These are phyloP conservation scores for Catagonus wagneri DNA, from an alignment of 2,113 vertebrate species.

Conservation along the genomic window DNA sequence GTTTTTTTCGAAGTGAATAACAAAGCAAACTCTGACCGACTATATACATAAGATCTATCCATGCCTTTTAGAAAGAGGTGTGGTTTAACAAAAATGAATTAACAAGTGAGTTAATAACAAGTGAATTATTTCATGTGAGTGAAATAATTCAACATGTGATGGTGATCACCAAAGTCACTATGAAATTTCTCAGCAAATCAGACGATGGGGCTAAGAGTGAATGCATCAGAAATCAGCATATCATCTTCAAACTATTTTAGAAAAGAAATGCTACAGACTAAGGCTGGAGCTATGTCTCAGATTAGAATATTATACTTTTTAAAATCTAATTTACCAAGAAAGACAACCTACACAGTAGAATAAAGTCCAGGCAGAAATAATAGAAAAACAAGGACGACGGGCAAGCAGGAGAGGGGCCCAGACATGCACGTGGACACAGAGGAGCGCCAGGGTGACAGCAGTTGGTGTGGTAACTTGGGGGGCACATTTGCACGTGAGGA, in stretches of 20 bases:
- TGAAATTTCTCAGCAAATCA: neutral
- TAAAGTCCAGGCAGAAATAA: slow-evolving; percentile 8
- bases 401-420: neutral
- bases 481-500: neutral
- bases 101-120: too few relatives aligned
- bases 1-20: neutral
- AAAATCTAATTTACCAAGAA: neutral
- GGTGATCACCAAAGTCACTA: neutral
- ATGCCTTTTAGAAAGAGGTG: neutral
- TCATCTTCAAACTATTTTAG: neutral
- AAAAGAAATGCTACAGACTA: neutral
- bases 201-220: neutral
- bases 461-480: neutral
- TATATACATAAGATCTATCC: neutral
- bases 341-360: neutral
- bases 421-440: neutral
- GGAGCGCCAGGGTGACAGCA: neutral
- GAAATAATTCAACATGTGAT: neutral
- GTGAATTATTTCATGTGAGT: too few relatives aligned
- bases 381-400: neutral
- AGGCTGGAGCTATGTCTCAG: neutral
- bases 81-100: neutral
- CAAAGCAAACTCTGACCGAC: neutral
- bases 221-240: neutral
- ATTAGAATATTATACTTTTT: neutral